A percentile compares a stretch with the other conserved stretches of the same genome.
These are phyloP conservation scores for Serilophus lunatus DNA, from an alignment of 2,113 vertebrate species.

Conservation along the genomic window DNA sequence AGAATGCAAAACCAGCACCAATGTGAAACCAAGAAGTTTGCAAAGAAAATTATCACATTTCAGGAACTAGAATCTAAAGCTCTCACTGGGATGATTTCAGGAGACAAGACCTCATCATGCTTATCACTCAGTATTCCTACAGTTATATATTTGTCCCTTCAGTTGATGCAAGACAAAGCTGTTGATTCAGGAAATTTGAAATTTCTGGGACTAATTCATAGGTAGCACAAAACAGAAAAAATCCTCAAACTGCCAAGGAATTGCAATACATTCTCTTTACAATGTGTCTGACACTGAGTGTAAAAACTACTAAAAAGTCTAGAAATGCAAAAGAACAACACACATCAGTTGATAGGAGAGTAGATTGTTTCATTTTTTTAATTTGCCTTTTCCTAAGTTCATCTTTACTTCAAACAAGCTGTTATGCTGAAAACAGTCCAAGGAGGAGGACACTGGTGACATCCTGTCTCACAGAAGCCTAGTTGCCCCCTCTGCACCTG, in stretches of 20 bases:
- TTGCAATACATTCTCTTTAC: neutral
- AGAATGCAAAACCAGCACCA: neutral
- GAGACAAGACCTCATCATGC: neutral
- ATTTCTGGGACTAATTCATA: neutral
- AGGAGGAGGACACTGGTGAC: neutral
- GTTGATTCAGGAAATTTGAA: neutral
- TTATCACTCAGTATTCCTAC: neutral
- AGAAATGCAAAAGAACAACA: neutral
- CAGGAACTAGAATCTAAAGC: neutral
- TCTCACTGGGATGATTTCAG: neutral
- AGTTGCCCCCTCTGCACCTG: neutral
- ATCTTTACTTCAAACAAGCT: neutral
- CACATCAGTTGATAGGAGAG: neutral
- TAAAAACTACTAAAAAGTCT: neutral
- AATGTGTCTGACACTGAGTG: neutral
- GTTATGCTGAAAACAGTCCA: neutral
- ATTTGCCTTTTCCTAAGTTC: fast-evolving
- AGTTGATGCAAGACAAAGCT: neutral
- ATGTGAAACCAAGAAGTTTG: neutral
- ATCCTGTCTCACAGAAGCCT: neutral
- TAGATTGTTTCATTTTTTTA: neutral
- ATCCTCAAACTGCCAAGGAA: neutral
- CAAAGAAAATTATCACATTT: neutral
- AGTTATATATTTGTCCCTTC: neutral
- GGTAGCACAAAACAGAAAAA: neutral